These are phyloP conservation scores for Colletes gigas DNA, from an alignment of 1,140 invertebrate genomes.

Conservation along the genomic window DNA sequence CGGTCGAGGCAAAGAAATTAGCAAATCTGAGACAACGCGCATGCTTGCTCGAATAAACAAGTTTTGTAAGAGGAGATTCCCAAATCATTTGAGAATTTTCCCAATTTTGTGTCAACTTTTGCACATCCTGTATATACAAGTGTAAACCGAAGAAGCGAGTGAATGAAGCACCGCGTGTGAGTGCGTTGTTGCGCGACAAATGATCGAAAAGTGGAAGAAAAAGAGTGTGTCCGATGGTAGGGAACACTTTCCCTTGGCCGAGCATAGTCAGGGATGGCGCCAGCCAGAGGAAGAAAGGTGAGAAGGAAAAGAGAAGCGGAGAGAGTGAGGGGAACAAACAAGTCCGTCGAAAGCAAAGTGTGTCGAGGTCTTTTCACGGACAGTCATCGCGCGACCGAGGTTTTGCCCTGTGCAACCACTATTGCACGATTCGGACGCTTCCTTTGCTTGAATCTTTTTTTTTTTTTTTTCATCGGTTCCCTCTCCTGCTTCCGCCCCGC, in stretches of 20 bases:
- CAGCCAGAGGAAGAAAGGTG: slow-evolving; percentile 46
- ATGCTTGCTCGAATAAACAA: too few relatives aligned
- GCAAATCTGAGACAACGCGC: too few relatives aligned
- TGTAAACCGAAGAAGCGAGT: not conserved
- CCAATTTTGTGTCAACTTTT: too few relatives aligned
- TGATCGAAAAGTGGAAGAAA: slow-evolving; percentile 24
- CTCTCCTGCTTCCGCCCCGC: slow-evolving; percentile 42
- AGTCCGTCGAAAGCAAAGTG: slow-evolving; percentile 72
- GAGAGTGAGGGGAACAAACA: slow-evolving; percentile 68
- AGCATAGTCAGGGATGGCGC: slow-evolving; percentile 71
- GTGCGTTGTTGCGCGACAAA: slow-evolving; percentile 36
- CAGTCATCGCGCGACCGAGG: slow-evolving; percentile 64
- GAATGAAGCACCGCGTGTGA: too few relatives aligned
- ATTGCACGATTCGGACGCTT: slow-evolving; percentile 26
- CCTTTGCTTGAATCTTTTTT: not conserved
- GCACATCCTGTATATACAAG: too few relatives aligned
- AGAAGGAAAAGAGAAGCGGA: slow-evolving; percentile 68
- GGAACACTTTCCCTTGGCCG: slow-evolving; percentile 78
- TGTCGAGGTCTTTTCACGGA: slow-evolving; percentile 82
- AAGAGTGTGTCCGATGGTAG: slow-evolving; percentile 26
- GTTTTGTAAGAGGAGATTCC: too few relatives aligned
- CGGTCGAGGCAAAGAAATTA: too few relatives aligned
- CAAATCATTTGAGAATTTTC: too few relatives aligned
- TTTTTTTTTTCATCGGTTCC: slow-evolving; percentile 5
- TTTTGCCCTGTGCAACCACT: slow-evolving; percentile 34